Conservation (phyloP, 2,888 invertebrate species). For the Andrena bucephala region DNA sequence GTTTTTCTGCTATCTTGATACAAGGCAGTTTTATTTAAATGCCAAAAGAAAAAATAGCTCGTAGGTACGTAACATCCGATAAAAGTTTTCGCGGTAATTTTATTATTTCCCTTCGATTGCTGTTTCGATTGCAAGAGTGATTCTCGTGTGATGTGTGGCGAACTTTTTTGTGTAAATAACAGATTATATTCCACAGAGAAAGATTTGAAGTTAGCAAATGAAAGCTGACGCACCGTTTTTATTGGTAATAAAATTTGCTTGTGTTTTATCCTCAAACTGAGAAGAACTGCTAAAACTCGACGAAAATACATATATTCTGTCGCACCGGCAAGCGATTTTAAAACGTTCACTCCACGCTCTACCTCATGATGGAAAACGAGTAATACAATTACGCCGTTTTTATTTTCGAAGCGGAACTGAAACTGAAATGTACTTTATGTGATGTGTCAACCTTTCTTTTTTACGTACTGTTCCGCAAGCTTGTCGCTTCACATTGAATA, state of each 20-base stretch:
- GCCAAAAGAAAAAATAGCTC: no score
- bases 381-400: background rate
- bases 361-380: background rate
- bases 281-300: background rate
- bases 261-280: background rate
- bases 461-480: background rate
- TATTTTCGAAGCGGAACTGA: background rate
- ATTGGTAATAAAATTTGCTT: background rate
- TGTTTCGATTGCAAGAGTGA: no score
- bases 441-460: background rate
- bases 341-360: background rate
- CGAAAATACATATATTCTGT: conserved; percentile 7
- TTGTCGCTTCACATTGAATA: background rate
- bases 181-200: no score
- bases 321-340: conserved; percentile 1
- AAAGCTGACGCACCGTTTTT: background rate
- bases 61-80: no score
- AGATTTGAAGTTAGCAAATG: no score
- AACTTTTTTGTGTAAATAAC: no score
- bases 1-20: no score
- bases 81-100: no score
- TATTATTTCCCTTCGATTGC: no score
- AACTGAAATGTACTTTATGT: conserved; percentile 2
- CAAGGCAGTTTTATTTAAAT: no score
- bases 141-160: no score